Conservation (phyloP, 2,797 vertebrate genomes). For the Lagocephalus sceleratus region DNA sequence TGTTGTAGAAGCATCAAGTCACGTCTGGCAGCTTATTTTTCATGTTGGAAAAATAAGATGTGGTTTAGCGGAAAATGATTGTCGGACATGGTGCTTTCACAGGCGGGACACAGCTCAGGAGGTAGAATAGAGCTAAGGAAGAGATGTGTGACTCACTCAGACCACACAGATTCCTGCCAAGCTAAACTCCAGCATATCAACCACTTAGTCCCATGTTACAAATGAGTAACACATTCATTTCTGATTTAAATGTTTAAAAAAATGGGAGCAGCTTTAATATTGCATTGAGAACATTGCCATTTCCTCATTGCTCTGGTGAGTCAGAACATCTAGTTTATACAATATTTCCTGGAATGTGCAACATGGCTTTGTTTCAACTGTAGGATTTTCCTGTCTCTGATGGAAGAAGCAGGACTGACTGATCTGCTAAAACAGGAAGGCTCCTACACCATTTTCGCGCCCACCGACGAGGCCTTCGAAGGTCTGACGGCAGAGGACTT, state of each 20-base stretch:
- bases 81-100: no score
- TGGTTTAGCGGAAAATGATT: no score
- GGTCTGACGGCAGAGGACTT: slow-evolving; percentile 81
- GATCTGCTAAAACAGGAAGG: slow-evolving; percentile 84
- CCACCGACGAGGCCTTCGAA: slow-evolving; percentile 89
- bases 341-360: background rate
- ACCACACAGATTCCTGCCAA: slow-evolving; percentile 19
- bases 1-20: background rate
- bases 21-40: no score
- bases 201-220: no score
- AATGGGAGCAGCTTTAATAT: no score
- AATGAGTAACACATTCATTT: no score
- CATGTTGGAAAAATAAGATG: no score
- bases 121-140: slow-evolving; percentile 2
- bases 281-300: no score
- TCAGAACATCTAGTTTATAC: background rate
- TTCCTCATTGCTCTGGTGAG: background rate
- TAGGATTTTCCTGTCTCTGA: slow-evolving; percentile 88
- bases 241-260: no score
- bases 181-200: background rate
- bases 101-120: no score
- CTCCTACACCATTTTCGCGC: slow-evolving; percentile 90
- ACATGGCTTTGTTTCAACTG: slow-evolving; percentile 6
- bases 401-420: slow-evolving; percentile 86
- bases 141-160: slow-evolving; percentile 33